These are phyloP conservation scores for Lepidochrysops patricia DNA, from an alignment of 2,888 invertebrate genomes.

Conservation along the genomic window DNA sequence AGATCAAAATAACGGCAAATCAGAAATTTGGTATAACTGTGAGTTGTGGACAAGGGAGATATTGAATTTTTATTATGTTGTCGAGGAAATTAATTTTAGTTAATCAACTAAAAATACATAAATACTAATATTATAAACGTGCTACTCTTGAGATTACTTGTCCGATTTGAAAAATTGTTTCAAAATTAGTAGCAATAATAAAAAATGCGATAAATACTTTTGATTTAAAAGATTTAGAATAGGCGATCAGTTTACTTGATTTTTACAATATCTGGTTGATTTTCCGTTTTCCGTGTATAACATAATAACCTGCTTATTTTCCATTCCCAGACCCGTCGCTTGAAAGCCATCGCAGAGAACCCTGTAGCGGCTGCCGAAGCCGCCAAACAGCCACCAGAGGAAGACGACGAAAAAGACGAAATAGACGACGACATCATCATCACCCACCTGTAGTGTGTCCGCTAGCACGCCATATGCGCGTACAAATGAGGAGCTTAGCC, in stretches of 20 bases:
- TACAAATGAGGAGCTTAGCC: slow-evolving; percentile 4
- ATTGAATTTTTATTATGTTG: not conserved
- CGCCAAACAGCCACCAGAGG: slow-evolving; percentile 80
- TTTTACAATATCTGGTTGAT: too few species aligned
- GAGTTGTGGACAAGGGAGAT: not conserved
- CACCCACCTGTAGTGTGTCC: slow-evolving; percentile 79
- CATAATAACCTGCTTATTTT: too few species aligned
- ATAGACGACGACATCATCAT: slow-evolving; percentile 91
- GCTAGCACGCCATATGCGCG: slow-evolving; percentile 15
- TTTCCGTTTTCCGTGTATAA: too few species aligned
- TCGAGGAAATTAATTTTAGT: not conserved
- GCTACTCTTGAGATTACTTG: too few species aligned
- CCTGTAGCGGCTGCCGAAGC: slow-evolving; percentile 77
- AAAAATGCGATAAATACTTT: too few species aligned
- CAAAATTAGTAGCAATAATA: too few species aligned
- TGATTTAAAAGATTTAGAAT: too few species aligned
- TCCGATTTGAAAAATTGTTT: too few species aligned
- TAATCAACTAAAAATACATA: too few species aligned
- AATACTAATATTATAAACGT: too few species aligned
- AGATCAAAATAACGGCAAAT: not conserved
- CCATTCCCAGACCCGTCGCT: slow-evolving; percentile 73
- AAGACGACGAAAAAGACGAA: slow-evolving; percentile 91
- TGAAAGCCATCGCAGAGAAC: slow-evolving; percentile 82
- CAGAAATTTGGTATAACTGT: not conserved
- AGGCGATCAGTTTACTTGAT: too few species aligned